Conservation (phyloP, 1,140 invertebrate genomes). For the Drosophila busckii region DNA sequence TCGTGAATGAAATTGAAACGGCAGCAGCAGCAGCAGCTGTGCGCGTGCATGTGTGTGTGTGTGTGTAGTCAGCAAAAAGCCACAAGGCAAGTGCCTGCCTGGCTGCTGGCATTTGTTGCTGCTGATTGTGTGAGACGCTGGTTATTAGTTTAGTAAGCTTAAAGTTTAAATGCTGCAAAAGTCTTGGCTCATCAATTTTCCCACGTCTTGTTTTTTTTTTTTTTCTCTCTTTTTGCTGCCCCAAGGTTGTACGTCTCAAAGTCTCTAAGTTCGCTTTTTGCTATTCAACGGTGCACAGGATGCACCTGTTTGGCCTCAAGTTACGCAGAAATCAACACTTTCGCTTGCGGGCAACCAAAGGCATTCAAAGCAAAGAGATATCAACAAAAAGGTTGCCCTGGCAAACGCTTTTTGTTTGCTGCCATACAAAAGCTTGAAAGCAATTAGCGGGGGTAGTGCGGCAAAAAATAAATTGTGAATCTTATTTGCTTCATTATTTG, state of each 20-base stretch:
- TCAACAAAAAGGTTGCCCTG: slow-evolving; percentile 19
- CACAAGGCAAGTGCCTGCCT: slow-evolving; percentile 13
- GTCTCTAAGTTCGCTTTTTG: slow-evolving; percentile 8
- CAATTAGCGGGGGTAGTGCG: slow-evolving; percentile 32
- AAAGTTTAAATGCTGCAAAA: too few relatives aligned
- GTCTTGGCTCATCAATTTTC: background rate
- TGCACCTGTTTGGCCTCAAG: slow-evolving; percentile 52
- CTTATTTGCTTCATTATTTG: slow-evolving; percentile 23
- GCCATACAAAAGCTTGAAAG: slow-evolving; percentile 2
- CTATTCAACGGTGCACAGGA: slow-evolving; percentile 41
- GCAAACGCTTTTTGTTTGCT: slow-evolving; percentile 11
- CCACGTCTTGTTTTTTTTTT: slow-evolving; percentile 5
- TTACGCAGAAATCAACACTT: slow-evolving; percentile 70
- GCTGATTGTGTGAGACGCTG: too few relatives aligned
- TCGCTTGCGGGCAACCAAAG: slow-evolving; percentile 36
- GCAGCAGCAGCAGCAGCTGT: slow-evolving; percentile 56
- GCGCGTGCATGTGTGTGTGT: background rate
- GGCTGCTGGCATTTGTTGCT: slow-evolving; percentile 6
- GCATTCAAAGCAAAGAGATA: background rate
- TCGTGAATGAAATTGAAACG: slow-evolving; percentile 51
- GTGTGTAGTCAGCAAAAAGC: slow-evolving; percentile 2
- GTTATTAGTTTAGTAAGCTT: too few relatives aligned
- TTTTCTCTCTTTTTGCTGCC: slow-evolving; percentile 1
- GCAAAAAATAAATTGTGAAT: slow-evolving; percentile 2
- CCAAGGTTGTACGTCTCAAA: slow-evolving; percentile 4